A percentile compares a stretch with the other conserved stretches of the same genome.
Conservation (phyloP, 2,888 invertebrate species). For the Lycophotia porphyrea region DNA sequence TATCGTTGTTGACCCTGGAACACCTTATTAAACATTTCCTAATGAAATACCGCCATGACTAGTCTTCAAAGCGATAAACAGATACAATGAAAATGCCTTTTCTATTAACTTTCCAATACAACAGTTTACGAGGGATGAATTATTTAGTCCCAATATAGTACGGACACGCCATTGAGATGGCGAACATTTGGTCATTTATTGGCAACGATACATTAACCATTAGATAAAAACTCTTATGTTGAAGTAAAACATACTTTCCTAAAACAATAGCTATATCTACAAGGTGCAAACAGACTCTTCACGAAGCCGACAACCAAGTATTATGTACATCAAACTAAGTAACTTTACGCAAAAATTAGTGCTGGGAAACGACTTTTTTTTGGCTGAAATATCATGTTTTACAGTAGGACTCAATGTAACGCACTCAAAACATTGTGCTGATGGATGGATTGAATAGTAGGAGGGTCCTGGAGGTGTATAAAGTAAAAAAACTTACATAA, state of each 20-base stretch:
- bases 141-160: constrained; percentile 25
- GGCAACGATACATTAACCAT: neutral
- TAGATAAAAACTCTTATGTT: neutral
- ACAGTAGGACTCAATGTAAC: too few relatives aligned
- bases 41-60: neutral
- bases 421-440: too few relatives aligned
- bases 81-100: neutral
- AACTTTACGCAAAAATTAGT: too few relatives aligned
- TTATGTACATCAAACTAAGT: too few relatives aligned
- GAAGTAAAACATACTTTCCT: neutral
- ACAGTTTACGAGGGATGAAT: constrained; percentile 19
- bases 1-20: neutral
- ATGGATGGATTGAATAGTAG: too few relatives aligned
- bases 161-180: constrained; percentile 24
- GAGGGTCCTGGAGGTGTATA: too few relatives aligned
- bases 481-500: too few relatives aligned
- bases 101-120: constrained; percentile 31
- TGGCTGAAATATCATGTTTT: too few relatives aligned
- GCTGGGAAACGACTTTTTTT: too few relatives aligned
- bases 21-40: neutral
- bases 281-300: too few relatives aligned
- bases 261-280: neutral
- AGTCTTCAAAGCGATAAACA: neutral
- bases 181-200: constrained; percentile 14
- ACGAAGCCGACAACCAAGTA: too few relatives aligned